Evolutionary conservation across 2,888 invertebrate genomes (phyloP).

Genomic region (Stictocephala bisonia): DNA sequence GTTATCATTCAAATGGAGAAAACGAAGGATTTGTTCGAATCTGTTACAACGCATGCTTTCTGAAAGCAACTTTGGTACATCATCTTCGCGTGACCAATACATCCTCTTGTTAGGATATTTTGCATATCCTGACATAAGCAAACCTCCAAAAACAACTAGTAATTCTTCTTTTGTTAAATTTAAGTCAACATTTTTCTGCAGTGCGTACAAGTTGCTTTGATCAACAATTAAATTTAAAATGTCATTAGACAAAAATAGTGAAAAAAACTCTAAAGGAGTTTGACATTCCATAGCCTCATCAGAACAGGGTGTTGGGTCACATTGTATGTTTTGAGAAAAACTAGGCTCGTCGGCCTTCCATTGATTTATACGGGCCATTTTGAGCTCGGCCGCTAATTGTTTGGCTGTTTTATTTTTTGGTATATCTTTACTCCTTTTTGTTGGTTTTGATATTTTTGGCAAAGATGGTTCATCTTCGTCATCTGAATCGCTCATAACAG

Average conservation of each 20-base stretch:
- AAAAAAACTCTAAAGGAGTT: slow-evolving; percentile 36
- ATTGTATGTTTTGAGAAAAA: not conserved
- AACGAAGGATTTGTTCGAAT: not conserved
- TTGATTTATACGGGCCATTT: slow-evolving; percentile 28
- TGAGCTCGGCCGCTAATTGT: slow-evolving; percentile 12
- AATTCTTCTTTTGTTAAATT: slow-evolving; percentile 43
- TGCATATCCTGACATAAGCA: slow-evolving; percentile 34
- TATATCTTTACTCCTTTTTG: no score
- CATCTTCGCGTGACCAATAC: slow-evolving; percentile 31
- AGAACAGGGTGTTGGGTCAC: slow-evolving; percentile 24
- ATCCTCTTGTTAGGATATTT: slow-evolving; percentile 37
- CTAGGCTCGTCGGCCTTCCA: slow-evolving; percentile 31
- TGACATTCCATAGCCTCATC: slow-evolving; percentile 44
- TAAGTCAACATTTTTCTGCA: slow-evolving; percentile 37
- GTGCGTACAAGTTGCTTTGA: slow-evolving; percentile 41
- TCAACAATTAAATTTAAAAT: slow-evolving; percentile 33
- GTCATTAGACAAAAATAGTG: slow-evolving; percentile 28
- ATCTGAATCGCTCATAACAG: no score
- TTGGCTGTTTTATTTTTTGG: slow-evolving; percentile 16
- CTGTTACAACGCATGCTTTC: slow-evolving; percentile 27
- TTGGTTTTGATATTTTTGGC: no score
- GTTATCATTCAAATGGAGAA: slow-evolving; percentile 31
- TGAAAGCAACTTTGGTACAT: slow-evolving; percentile 12
- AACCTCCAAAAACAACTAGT: slow-evolving; percentile 12
- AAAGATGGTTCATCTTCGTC: no score